A percentile compares a stretch with the other conserved stretches of the same genome.
phyloP scores from a whole-genome alignment of 2,113 vertebrate species.

The Mesitornis unicolor region DNA sequence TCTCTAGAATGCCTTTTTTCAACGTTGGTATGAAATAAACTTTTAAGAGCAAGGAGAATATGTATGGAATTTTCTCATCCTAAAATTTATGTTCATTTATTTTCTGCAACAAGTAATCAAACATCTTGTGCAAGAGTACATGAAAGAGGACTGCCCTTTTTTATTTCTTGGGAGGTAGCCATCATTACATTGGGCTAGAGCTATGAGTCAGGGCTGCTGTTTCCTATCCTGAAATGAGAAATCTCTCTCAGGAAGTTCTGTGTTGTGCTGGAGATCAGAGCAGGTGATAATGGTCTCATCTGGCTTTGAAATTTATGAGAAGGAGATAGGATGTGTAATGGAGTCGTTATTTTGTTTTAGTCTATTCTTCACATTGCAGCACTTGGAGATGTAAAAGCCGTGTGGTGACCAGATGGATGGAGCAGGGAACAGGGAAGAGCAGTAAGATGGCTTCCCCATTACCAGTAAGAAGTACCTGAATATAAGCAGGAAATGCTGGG shows the following conservation, averaged over 20 bases:
- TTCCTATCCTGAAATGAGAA: constrained; percentile 50
- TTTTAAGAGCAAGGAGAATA: not conserved
- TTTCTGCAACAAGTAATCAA: not conserved
- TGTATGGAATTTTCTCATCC: not conserved
- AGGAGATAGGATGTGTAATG: constrained; percentile 56
- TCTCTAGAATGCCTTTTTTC: not conserved
- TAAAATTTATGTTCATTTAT: not conserved
- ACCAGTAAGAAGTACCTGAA: not conserved
- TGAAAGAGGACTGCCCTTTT: constrained; percentile 1
- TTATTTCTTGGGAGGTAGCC: constrained; percentile 29
- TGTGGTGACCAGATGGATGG: constrained; percentile 51
- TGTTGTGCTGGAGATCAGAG: constrained; percentile 57
- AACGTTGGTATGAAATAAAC: not conserved
- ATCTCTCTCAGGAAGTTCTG: constrained; percentile 62
- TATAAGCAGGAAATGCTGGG: not conserved
- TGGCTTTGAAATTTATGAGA: constrained; percentile 54
- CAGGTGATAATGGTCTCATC: constrained; percentile 63
- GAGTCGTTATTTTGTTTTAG: constrained; percentile 46
- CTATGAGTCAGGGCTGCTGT: constrained; percentile 52
- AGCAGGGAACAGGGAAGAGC: not conserved
- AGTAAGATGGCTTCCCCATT: not conserved
- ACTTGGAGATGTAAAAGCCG: not conserved
- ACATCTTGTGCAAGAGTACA: not conserved
- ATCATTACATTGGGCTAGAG: constrained; percentile 11
- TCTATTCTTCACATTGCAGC: constrained; percentile 4